Base-by-base conservation (phyloP, 1,140 invertebrate species). In the Centruroides sculpturatus region DNA sequence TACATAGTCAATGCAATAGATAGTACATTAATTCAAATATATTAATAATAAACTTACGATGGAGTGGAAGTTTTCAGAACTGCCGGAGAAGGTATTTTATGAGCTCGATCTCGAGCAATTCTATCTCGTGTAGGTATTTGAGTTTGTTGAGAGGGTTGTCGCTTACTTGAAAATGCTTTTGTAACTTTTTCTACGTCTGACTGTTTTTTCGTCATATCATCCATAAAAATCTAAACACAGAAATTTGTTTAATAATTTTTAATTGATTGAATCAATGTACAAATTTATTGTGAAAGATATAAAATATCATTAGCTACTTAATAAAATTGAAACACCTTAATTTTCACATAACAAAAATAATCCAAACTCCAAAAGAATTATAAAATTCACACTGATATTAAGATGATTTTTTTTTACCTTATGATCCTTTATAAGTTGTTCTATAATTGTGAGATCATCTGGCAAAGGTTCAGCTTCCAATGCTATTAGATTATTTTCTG, bases 361-460 rank as follows among this genome's bases (percentile, higher is more conserved):
- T 23, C 23, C 23, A 23, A 23, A 23, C 23, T 23, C 23, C 23
- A 23, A 23, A 23, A 23, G 23, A 23, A 23, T 23, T 23, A 23
- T 23, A 23, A 23, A 23, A 23, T 23, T 23, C 23, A 23, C 23
- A 23, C 23, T 23, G 2, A 23, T 23, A 23, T 23, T 23, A 23
- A 23, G 23, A 23, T 23, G 23, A 23, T 1, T 23, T 0, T 9
- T 48, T 35, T 34, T 23, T 69, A 90, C 64, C 59, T 90, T 85
- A 72, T 95, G 91, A 69, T 95, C 90, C 63, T 84, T 81, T 59
- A 98, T 92, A 0, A 98, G 79, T 62, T 84, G 80, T 74, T 94
- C 85, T 7, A 97, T 81, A 1, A 84, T 81, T 51, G 87, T 82
- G 55, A 93, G 83, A 67, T 95, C 91, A 72, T 95, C 88, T 3